These are phyloP conservation scores for Oryctes rhinoceros DNA, from an alignment of 1,140 invertebrate genomes.

Conservation along the genomic window DNA sequence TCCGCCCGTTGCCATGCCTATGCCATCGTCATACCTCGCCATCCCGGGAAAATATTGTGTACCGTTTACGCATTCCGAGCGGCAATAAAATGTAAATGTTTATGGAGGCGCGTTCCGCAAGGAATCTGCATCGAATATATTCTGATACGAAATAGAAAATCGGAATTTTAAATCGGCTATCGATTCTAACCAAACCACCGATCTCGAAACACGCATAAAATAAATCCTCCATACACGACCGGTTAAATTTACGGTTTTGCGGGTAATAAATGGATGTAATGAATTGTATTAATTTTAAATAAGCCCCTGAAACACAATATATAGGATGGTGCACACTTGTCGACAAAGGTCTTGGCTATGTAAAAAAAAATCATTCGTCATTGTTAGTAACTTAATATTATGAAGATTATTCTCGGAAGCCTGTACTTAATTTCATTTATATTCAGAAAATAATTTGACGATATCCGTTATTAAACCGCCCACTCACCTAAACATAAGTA, in stretches of 20 bases:
- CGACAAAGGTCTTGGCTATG: too few species aligned
- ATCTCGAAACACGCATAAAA: neutral
- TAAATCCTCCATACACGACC: neutral
- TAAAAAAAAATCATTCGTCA: too few species aligned
- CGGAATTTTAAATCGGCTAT: conserved; percentile 26
- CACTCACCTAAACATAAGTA: too few species aligned
- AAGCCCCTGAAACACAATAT: too few species aligned
- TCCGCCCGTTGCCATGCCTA: neutral
- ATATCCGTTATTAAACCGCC: too few species aligned
- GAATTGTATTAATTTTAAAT: neutral
- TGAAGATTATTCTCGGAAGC: too few species aligned
- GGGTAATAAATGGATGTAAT: neutral
- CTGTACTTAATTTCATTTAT: too few species aligned
- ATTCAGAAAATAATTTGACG: too few species aligned
- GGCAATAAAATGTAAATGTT: conserved; percentile 30
- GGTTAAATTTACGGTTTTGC: neutral
- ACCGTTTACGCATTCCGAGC: conserved; percentile 14
- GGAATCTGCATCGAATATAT: neutral
- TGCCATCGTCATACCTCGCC: neutral
- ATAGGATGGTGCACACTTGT: too few species aligned
- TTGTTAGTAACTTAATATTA: too few species aligned
- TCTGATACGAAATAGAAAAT: conserved; percentile 2
- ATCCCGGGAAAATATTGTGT: conserved; percentile 18
- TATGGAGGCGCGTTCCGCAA: conserved; percentile 12
- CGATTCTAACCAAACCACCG: neutral